Base-by-base conservation (phyloP, 2,113 vertebrate species). In the Riparia riparia region DNA sequence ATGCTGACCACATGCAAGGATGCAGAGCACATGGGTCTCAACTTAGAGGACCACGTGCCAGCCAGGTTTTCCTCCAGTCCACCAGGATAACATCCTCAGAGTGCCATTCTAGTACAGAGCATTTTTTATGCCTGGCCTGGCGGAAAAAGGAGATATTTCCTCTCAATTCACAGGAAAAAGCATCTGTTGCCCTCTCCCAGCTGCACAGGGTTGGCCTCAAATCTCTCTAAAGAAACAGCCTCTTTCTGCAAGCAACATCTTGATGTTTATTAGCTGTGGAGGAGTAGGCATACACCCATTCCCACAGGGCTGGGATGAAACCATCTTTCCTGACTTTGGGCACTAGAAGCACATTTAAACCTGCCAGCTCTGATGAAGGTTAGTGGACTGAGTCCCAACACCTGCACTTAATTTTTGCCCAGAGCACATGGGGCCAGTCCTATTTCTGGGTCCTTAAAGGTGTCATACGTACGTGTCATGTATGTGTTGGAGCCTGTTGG, bases 401-500 rank as follows among this genome's bases (percentile, higher is more conserved):
- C 26, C 71, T 89, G 86, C 86, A 56, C 21, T 90, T 90, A 45
- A 86, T 93, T 88, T 94, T 92, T 24, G 12, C 61, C 16, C 56
- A 60, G 72, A 44, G 29, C 26, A 54, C 11, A 26, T 72, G 56
- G 64, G 22, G 22, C 51, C 51, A 34, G 34, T 81, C 5, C 0
- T 77, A 26, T 53, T 94, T 92, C 7, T 61, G 57, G 3, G 17
- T 61, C 45, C 64, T 70, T 79, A 76, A 68, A 72, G 37, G 57
- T 3, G 1, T 28, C 1, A 0, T 3, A 19, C 15, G 73, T 21
- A 37, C 6, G 32, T 57, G 17, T 22, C 26, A 4, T 7, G 9
- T 24, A 4, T 3, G 2, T 37, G 4, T 20, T 69, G 53, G 28
- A 47, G 17, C 4, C 14, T 4, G 2, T 2, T 80, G 8, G 4